Evolutionary conservation across 2,113 vertebrate genomes (phyloP).

Genomic region (Oplegnathus fasciatus): DNA sequence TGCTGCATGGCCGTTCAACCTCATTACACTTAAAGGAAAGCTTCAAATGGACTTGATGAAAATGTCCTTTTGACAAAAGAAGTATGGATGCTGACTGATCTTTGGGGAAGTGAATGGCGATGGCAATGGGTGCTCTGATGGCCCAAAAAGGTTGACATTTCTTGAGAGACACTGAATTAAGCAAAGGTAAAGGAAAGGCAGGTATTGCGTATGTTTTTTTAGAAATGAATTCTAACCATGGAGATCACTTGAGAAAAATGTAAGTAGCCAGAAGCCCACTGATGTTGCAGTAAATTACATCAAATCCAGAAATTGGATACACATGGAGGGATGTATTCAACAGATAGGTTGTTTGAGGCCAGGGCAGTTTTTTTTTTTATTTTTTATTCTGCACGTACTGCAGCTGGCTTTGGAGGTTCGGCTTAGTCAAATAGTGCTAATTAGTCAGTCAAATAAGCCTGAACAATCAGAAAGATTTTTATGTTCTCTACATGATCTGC

Average conservation of each 20-base stretch:
- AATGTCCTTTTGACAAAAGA: conserved; percentile 32
- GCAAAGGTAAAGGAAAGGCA: background rate
- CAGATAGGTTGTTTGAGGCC: conserved; percentile 36
- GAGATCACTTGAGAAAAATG: conserved; percentile 24
- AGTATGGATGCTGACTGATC: conserved; percentile 27
- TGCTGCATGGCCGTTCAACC: conserved; percentile 63
- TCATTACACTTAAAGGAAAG: conserved; percentile 74
- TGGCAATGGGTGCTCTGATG: background rate
- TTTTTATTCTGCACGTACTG: background rate
- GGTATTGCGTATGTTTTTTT: no score
- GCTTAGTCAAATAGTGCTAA: no score
- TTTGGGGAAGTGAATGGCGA: conserved; percentile 8
- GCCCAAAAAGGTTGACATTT: background rate
- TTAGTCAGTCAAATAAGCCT: background rate
- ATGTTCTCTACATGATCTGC: background rate
- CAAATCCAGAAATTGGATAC: conserved; percentile 42
- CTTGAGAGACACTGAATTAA: background rate
- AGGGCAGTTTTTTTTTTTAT: background rate
- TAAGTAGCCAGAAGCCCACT: background rate
- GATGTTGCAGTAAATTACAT: conserved; percentile 18
- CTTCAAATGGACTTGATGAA: conserved; percentile 66
- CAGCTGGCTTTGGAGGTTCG: background rate
- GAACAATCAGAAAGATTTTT: background rate
- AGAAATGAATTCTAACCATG: background rate
- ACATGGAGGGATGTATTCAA: conserved; percentile 17